phyloP scores from a whole-genome alignment of 2,797 vertebrate genomes.

The Vireo griseus region DNA sequence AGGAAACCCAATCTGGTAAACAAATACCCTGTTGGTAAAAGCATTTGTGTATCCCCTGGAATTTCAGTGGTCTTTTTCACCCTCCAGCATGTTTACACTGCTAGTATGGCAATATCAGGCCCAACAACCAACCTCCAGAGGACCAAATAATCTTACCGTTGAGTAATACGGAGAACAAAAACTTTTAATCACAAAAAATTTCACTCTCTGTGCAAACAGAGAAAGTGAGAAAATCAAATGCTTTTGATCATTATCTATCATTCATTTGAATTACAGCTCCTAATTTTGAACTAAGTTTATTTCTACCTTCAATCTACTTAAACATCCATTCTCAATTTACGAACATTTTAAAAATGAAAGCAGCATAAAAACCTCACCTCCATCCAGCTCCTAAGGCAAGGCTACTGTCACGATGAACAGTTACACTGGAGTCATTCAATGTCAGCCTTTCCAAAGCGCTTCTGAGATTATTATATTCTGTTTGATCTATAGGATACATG shows the following conservation, averaged over 20 bases:
- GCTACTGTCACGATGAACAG: constrained; percentile 90
- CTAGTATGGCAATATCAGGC: not conserved
- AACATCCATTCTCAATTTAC: not conserved
- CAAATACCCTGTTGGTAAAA: not conserved
- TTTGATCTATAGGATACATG: constrained; percentile 93
- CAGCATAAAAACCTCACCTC: constrained; percentile 81
- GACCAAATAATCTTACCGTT: not conserved
- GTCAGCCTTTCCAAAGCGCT: constrained; percentile 92
- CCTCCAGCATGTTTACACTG: not conserved
- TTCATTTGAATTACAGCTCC: not conserved
- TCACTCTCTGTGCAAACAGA: not conserved
- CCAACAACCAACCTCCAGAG: not conserved
- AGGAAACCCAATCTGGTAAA: constrained; percentile 89
- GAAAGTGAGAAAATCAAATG: not conserved
- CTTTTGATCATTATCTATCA: not conserved
- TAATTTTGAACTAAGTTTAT: not conserved
- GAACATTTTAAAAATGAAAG: not conserved
- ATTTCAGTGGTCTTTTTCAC: not conserved
- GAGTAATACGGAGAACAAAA: not conserved
- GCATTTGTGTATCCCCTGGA: not conserved
- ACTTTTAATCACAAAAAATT: not conserved
- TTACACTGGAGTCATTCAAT: constrained; percentile 94
- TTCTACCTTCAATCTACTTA: not conserved
- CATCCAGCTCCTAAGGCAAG: constrained; percentile 93
- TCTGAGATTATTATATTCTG: constrained; percentile 88